A percentile compares a stretch with the other conserved stretches of the same genome.
Conservation (phyloP, 2,797 vertebrate species). For the Nothura maculosa region DNA sequence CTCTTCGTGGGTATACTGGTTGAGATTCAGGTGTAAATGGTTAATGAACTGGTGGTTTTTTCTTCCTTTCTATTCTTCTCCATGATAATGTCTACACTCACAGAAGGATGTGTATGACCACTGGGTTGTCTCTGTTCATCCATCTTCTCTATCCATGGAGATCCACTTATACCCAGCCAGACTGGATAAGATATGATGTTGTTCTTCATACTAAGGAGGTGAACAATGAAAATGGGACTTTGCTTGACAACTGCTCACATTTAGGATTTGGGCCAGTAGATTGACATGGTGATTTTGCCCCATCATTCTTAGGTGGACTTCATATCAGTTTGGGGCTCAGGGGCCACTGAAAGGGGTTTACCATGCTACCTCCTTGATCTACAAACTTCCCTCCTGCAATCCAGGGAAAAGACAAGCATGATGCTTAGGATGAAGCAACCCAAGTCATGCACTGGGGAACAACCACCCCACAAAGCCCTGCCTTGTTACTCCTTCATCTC, state of each 20-base stretch:
- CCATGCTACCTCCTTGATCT: neutral
- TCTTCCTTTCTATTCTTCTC: neutral
- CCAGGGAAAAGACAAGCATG: too few relatives aligned
- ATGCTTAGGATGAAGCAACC: too few relatives aligned
- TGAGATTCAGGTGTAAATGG: neutral
- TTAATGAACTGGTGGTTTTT: neutral
- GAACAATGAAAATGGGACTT: neutral
- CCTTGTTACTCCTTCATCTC: too few relatives aligned
- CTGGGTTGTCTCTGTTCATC: neutral
- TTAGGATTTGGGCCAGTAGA: neutral
- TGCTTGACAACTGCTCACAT: neutral
- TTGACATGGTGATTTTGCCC: fast-evolving
- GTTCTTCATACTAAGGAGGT: neutral
- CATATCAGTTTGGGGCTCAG: neutral
- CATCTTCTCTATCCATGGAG: neutral
- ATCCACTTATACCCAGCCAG: neutral
- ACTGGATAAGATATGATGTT: neutral
- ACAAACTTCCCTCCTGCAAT: neutral
- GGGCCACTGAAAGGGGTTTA: neutral
- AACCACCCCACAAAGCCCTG: too few relatives aligned
- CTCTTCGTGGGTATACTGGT: neutral
- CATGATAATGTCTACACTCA: neutral
- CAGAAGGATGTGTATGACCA: neutral
- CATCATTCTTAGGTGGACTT: neutral
- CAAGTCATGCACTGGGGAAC: too few relatives aligned